These are phyloP conservation scores for Drosophila phalerata DNA, from an alignment of 2,888 invertebrate species.

Conservation along the genomic window DNA sequence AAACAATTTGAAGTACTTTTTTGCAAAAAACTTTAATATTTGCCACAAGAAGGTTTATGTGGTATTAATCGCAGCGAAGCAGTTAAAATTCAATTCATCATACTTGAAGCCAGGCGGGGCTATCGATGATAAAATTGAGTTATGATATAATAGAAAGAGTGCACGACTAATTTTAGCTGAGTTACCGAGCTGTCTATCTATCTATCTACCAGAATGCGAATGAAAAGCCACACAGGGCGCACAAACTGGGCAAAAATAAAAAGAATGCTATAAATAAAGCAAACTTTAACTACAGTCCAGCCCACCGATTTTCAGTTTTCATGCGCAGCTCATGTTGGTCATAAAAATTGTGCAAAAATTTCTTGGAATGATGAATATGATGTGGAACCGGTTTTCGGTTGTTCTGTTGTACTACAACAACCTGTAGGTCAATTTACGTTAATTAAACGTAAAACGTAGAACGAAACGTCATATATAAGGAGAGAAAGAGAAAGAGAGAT, in stretches of 20 bases:
- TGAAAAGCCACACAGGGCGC: conserved; percentile 56
- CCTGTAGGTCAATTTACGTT: conserved; percentile 73
- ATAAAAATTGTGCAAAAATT: conserved; percentile 62
- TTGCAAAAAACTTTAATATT: conserved; percentile 36
- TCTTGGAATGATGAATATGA: conserved; percentile 57
- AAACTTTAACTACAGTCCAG: conserved; percentile 47
- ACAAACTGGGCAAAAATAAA: conserved; percentile 6
- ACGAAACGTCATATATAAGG: conserved; percentile 31
- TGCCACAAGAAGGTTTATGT: conserved; percentile 9
- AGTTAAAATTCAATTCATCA: conserved; percentile 62
- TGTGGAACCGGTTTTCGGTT: conserved; percentile 51
- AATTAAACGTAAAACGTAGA: conserved; percentile 60
- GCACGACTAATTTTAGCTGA: conserved; percentile 48
- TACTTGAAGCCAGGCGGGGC: conserved; percentile 43
- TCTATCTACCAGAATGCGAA: conserved; percentile 4
- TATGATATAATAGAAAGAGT: conserved; percentile 57
- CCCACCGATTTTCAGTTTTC: conserved; percentile 28
- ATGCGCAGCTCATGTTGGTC: conserved; percentile 49
- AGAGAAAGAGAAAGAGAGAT: neutral
- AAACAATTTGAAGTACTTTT: conserved; percentile 20
- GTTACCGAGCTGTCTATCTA: conserved; percentile 24
- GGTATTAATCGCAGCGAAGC: conserved; percentile 20
- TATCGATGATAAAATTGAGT: conserved; percentile 51
- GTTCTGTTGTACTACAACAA: conserved; percentile 26
- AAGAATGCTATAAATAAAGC: conserved; percentile 45